phyloP scores from a whole-genome alignment of 1,140 invertebrate species.

The Sipha flava region DNA sequence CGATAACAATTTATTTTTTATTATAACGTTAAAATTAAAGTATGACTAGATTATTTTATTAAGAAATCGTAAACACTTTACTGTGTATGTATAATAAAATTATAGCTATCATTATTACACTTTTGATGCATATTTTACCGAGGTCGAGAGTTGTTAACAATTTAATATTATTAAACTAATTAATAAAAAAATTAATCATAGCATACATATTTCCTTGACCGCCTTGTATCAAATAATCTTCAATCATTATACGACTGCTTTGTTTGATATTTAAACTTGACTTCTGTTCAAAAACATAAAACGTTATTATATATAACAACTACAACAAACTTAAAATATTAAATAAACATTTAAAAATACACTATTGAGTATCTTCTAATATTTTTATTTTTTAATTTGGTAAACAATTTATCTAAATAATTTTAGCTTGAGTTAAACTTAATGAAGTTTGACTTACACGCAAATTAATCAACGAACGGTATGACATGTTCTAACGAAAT shows the following conservation, averaged over 20 bases:
- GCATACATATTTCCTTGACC: background rate
- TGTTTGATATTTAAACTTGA: background rate
- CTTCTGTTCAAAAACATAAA: background rate
- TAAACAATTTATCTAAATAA: background rate
- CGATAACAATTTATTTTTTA: no score
- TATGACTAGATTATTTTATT: no score
- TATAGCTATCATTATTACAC: no score
- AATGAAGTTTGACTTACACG: background rate
- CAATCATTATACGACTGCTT: background rate
- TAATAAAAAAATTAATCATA: background rate
- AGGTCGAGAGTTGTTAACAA: no score
- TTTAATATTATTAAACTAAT: background rate
- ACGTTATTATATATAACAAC: background rate
- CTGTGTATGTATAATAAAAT: no score
- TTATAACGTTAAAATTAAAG: no score
- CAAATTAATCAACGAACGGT: background rate
- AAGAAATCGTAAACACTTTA: no score
- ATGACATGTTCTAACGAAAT: background rate
- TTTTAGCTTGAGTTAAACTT: no score
- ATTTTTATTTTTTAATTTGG: no score
- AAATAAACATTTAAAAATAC: no score
- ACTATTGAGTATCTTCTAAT: no score
- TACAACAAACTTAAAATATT: background rate
- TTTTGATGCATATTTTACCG: no score
- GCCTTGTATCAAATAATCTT: constrained; percentile 1